Evolutionary conservation across 2,888 invertebrate genomes (phyloP).

Genomic region (Leucophenga montana): DNA sequence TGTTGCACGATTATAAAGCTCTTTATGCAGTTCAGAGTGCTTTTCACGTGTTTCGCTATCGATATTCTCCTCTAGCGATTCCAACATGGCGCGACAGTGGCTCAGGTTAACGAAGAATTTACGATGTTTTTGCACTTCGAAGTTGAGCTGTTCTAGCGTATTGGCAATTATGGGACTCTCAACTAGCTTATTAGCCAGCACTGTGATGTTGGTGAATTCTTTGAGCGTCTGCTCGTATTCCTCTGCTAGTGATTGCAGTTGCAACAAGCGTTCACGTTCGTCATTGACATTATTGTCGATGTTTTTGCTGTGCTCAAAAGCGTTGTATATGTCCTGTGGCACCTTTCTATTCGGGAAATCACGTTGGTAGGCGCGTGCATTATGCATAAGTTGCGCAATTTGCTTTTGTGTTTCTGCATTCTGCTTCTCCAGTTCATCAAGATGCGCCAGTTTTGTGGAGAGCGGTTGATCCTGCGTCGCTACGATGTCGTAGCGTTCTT

Average conservation of each 20-base stretch:
- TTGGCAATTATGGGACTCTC: conserved; percentile 84
- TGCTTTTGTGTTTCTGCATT: conserved; percentile 79
- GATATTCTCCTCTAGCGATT: conserved; percentile 87
- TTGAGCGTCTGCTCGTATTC: conserved; percentile 91
- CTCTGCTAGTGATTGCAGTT: conserved; percentile 83
- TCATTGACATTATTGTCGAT: conserved; percentile 80
- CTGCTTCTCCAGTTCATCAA: conserved; percentile 81
- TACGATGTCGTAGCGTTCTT: conserved; percentile 64
- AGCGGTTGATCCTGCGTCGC: conserved; percentile 77
- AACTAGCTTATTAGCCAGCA: conserved; percentile 86
- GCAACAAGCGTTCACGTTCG: conserved; percentile 84
- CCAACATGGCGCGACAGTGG: conserved; percentile 88
- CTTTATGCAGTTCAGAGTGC: conserved; percentile 83
- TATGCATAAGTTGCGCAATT: conserved; percentile 77
- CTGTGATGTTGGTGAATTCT: conserved; percentile 89
- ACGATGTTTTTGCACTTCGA: conserved; percentile 91
- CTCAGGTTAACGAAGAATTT: conserved; percentile 92
- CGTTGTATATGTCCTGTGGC: conserved; percentile 79
- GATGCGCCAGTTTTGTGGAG: conserved; percentile 79
- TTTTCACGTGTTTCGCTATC: conserved; percentile 85
- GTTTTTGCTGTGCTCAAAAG: conserved; percentile 80
- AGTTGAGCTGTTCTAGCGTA: conserved; percentile 85
- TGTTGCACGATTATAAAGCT: conserved; percentile 84
- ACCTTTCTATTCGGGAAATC: conserved; percentile 81
- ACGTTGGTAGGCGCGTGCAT: conserved; percentile 78